These are phyloP conservation scores for Calosoma granatense DNA, from an alignment of 1,140 invertebrate genomes.

Conservation along the genomic window DNA sequence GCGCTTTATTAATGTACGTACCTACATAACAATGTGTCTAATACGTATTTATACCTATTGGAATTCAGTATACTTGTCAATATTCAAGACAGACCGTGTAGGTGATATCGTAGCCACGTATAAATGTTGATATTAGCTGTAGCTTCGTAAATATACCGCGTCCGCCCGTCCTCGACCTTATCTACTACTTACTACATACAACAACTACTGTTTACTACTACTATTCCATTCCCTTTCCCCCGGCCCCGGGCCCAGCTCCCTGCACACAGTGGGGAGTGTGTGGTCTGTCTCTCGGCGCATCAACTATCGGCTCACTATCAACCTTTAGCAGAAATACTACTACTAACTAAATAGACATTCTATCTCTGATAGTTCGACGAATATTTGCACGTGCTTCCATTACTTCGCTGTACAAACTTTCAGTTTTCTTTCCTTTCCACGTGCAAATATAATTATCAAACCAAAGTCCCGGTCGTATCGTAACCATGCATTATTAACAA, in stretches of 20 bases:
- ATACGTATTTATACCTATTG: conserved; percentile 14
- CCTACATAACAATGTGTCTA: conserved; percentile 10
- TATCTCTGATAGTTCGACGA: no score
- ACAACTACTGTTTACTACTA: neutral
- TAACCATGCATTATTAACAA: conserved; percentile 3
- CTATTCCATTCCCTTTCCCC: neutral
- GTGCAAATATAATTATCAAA: conserved; percentile 9
- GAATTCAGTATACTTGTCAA: conserved; percentile 25
- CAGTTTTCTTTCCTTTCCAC: neutral
- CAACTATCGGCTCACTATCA: no score
- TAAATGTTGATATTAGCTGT: conserved; percentile 26
- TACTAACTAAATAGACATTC: no score
- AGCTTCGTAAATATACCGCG: conserved; percentile 19
- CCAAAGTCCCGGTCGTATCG: neutral
- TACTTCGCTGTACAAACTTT: neutral
- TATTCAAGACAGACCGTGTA: conserved; percentile 27
- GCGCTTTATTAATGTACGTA: conserved; percentile 1
- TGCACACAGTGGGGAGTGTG: no score
- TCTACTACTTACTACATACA: neutral
- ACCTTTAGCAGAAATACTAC: no score
- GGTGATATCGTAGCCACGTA: conserved; percentile 23
- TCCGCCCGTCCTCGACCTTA: no score
- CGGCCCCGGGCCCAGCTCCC: no score
- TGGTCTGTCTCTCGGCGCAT: no score
- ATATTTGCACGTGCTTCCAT: neutral